Conservation (phyloP, 2,888 invertebrate species). For the Troilus luridus region DNA sequence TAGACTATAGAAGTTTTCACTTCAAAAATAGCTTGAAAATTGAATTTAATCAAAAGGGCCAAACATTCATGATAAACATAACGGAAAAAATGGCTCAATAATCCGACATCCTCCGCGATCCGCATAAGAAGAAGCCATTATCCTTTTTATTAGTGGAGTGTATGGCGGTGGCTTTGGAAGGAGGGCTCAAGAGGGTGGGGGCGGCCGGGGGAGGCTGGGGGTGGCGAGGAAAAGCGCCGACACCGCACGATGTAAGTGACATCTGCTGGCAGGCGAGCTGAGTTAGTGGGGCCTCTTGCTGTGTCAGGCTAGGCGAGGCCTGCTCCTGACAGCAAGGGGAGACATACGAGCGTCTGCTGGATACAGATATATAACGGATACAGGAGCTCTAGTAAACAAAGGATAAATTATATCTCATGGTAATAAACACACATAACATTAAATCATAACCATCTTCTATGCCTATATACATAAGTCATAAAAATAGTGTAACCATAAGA, state of each 20-base stretch:
- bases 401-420: constrained; percentile 14
- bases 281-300: constrained; percentile 47
- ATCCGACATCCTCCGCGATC: not conserved
- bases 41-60: not conserved
- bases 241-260: constrained; percentile 48
- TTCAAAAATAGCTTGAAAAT: too few species aligned
- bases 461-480: not conserved
- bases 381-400: constrained; percentile 13
- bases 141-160: not conserved
- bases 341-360: constrained; percentile 34
- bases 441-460: not conserved
- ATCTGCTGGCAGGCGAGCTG: constrained; percentile 49
- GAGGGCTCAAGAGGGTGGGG: constrained; percentile 25
- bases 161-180: not conserved
- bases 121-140: constrained; percentile 26
- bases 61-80: not conserved
- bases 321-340: constrained; percentile 4
- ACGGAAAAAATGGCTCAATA: constrained; percentile 34
- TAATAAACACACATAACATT: constrained; percentile 11
- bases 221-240: constrained; percentile 40
- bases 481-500: not conserved
- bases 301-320: constrained; percentile 9
- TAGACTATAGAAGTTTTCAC: too few species aligned
- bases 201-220: constrained; percentile 8
- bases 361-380: constrained; percentile 45